Percentiles rank a stretch among this genome's conserved stretches.
phyloP scores from a whole-genome alignment of 2,113 vertebrate species.

The Oxygymnocypris stewartii region DNA sequence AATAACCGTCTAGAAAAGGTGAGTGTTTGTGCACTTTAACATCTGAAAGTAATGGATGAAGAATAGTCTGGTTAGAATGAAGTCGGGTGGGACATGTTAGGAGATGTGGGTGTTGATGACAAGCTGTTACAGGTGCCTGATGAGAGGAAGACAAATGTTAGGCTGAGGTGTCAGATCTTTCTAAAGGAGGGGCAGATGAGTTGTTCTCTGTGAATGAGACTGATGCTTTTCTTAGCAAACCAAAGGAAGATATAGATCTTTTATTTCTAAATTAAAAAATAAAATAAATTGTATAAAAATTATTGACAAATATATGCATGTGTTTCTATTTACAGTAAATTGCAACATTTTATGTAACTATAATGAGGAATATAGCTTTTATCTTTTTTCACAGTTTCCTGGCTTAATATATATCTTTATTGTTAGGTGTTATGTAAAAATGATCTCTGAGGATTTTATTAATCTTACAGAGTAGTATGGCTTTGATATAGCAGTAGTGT shows the following conservation, averaged over 20 bases:
- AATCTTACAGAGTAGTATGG: background rate
- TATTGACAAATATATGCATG: background rate
- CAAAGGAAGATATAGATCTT: background rate
- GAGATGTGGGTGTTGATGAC: slow-evolving; percentile 4
- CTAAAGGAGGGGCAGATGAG: background rate
- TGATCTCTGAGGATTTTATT: background rate
- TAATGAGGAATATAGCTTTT: background rate
- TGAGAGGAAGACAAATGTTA: slow-evolving; percentile 15
- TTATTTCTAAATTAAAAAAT: background rate
- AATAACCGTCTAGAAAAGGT: background rate
- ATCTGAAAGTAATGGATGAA: background rate
- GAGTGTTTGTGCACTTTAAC: background rate
- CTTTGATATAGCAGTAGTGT: background rate
- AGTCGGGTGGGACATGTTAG: slow-evolving; percentile 6
- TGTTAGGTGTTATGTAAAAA: background rate
- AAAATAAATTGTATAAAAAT: background rate
- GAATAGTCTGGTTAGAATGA: background rate
- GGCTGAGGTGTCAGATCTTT: background rate
- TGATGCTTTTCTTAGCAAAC: background rate
- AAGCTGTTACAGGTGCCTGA: background rate
- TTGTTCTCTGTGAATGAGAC: background rate
- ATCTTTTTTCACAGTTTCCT: background rate
- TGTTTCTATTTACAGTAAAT: background rate
- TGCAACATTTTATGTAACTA: background rate
- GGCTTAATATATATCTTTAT: no score